Percentiles rank a stretch among this genome's conserved stretches.
phyloP scores from a whole-genome alignment of 2,888 invertebrate species.

The Rotaria macrura region DNA sequence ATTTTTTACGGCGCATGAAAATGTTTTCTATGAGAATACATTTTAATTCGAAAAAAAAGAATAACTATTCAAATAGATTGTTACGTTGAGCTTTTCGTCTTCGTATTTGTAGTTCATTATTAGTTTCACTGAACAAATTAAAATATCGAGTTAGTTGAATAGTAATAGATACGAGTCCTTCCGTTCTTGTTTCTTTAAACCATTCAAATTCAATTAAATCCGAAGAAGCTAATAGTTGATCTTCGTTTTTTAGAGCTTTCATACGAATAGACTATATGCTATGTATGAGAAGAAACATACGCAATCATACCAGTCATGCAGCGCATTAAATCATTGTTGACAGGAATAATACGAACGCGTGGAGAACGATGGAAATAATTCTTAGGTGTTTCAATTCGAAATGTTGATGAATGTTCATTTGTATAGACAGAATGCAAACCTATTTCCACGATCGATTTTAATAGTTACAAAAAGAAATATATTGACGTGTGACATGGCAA shows the following conservation, averaged over 20 bases:
- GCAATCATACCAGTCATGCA: not conserved
- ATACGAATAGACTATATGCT: not conserved
- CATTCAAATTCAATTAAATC: constrained; percentile 7
- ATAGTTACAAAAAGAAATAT: too few species aligned
- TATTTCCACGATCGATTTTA: too few species aligned
- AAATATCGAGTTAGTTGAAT: not conserved
- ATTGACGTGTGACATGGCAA: too few species aligned
- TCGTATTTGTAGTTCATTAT: not conserved
- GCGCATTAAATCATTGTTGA: not conserved
- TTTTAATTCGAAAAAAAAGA: not conserved
- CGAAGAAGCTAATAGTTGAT: not conserved
- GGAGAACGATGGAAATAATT: not conserved
- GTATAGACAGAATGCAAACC: not conserved
- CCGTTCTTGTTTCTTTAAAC: not conserved
- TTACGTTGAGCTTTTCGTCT: not conserved
- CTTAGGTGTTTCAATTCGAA: not conserved
- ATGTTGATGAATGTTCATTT: not conserved
- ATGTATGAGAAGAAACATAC: not conserved
- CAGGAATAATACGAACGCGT: not conserved
- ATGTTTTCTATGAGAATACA: not conserved
- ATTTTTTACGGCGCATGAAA: not conserved
- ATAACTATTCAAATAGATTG: not conserved
- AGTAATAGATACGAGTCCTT: not conserved
- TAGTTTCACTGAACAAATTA: not conserved
- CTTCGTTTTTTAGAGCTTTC: not conserved